Percentiles rank a stretch among this genome's conserved stretches.
These are phyloP conservation scores for Rhizoglyphus robini DNA, from an alignment of 1,140 invertebrate genomes.

Conservation along the genomic window DNA sequence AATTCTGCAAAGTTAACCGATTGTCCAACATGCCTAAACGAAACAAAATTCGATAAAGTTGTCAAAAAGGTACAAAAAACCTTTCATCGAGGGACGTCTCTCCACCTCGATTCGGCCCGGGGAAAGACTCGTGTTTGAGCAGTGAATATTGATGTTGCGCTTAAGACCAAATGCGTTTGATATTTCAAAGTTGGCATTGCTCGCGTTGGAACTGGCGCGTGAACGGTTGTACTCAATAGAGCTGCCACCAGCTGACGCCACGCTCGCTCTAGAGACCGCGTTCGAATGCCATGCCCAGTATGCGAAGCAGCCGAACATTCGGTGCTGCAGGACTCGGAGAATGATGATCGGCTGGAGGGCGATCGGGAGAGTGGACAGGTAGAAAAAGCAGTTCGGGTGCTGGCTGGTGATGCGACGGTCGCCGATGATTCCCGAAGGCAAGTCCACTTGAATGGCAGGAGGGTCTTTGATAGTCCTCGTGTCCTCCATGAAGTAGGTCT, in stretches of 20 bases:
- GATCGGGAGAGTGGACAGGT: slow-evolving; percentile 38
- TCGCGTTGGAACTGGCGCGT: slow-evolving; percentile 32
- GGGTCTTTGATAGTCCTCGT: slow-evolving; percentile 22
- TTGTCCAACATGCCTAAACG: not conserved
- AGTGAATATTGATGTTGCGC: slow-evolving; percentile 22
- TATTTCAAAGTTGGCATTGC: slow-evolving; percentile 25
- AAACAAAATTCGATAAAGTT: not conserved
- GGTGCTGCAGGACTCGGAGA: slow-evolving; percentile 44
- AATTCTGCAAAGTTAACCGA: slow-evolving; percentile 9
- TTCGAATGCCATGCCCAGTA: slow-evolving; percentile 21
- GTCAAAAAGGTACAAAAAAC: not conserved
- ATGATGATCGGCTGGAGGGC: slow-evolving; percentile 46
- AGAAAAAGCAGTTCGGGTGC: slow-evolving; percentile 14
- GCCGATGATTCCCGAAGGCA: slow-evolving; percentile 4
- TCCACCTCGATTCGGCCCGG: not conserved
- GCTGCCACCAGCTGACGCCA: slow-evolving; percentile 1
- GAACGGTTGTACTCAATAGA: slow-evolving; percentile 20
- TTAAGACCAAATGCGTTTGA: slow-evolving; percentile 25
- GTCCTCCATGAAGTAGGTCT: not conserved
- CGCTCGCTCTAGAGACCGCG: slow-evolving; percentile 16
- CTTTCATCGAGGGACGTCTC: not conserved
- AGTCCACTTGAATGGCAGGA: slow-evolving; percentile 22
- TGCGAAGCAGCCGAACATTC: slow-evolving; percentile 36
- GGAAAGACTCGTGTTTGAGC: slow-evolving; percentile 18
- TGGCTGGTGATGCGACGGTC: not conserved